Evolutionary conservation across 2,888 invertebrate species (phyloP).

Genomic region (Ischnus inquisitorius): DNA sequence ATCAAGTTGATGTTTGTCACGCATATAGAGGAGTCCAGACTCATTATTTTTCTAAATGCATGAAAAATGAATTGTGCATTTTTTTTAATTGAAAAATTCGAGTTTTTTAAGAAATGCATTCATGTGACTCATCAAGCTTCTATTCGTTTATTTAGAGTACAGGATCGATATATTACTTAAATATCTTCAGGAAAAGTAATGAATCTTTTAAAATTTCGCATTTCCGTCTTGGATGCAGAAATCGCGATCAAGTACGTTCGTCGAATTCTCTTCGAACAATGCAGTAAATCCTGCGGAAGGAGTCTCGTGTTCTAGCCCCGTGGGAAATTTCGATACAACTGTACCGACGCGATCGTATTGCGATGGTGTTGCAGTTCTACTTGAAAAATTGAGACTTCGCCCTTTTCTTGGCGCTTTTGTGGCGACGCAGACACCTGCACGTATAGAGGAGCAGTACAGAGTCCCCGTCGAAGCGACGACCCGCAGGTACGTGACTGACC

Average conservation of each 20-base stretch:
- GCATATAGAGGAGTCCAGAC: too few species aligned
- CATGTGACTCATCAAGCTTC: too few species aligned
- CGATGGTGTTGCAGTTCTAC: slow-evolving; percentile 13
- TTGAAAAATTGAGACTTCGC: slow-evolving; percentile 66
- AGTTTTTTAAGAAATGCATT: too few species aligned
- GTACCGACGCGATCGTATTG: slow-evolving; percentile 21
- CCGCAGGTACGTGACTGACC: slow-evolving; percentile 64
- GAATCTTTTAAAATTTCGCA: background rate
- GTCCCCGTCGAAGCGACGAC: slow-evolving; percentile 53
- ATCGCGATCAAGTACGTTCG: slow-evolving; percentile 35
- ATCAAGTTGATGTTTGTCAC: too few species aligned
- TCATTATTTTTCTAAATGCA: too few species aligned
- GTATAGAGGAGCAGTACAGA: background rate
- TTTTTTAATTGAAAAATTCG: too few species aligned
- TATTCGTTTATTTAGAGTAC: too few species aligned
- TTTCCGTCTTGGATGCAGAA: slow-evolving; percentile 25
- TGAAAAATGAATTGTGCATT: too few species aligned
- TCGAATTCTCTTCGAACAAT: slow-evolving; percentile 55
- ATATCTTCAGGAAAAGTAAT: slow-evolving; percentile 9
- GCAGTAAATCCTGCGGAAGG: slow-evolving; percentile 19
- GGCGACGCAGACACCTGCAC: slow-evolving; percentile 9
- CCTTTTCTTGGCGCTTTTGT: slow-evolving; percentile 44
- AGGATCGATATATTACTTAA: slow-evolving; percentile 29
- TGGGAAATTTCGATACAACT: slow-evolving; percentile 64
- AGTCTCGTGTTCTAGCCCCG: slow-evolving; percentile 39